phyloP scores from a whole-genome alignment of 1,140 invertebrate genomes.

The Lepidurus packardi region DNA sequence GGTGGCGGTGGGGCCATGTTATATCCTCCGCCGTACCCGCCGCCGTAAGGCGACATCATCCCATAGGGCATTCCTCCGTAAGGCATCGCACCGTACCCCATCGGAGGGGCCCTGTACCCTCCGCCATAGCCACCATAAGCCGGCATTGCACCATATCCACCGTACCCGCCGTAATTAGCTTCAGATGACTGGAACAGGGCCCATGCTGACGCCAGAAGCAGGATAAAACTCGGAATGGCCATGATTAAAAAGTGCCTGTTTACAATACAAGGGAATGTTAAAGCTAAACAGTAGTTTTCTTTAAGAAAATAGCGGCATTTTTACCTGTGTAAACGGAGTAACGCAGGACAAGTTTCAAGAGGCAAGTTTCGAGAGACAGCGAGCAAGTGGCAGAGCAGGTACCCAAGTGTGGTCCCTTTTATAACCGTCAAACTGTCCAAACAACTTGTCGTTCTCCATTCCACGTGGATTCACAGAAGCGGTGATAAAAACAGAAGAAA shows the following conservation, averaged over 20 bases:
- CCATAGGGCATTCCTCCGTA: neutral
- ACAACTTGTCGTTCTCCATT: neutral
- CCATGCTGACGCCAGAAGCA: neutral
- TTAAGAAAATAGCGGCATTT: neutral
- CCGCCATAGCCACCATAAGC: neutral
- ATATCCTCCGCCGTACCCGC: too few species aligned
- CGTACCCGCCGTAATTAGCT: neutral
- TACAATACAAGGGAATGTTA: neutral
- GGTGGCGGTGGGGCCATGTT: neutral
- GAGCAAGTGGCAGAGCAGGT: neutral
- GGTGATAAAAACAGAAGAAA: neutral
- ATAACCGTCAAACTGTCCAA: neutral
- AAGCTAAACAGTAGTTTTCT: neutral
- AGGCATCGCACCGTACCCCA: conserved; percentile 6
- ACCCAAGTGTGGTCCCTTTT: neutral
- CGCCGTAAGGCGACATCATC: neutral
- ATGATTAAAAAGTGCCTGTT: neutral
- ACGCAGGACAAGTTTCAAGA: neutral
- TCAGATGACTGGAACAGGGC: neutral
- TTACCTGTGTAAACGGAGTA: too few species aligned
- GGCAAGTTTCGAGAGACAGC: neutral
- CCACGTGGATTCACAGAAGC: neutral
- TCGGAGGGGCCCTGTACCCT: neutral
- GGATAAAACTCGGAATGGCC: neutral
- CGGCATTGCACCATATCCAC: neutral